phyloP scores from a whole-genome alignment of 1,140 invertebrate genomes.

The Brachionus rotundiformis region DNA sequence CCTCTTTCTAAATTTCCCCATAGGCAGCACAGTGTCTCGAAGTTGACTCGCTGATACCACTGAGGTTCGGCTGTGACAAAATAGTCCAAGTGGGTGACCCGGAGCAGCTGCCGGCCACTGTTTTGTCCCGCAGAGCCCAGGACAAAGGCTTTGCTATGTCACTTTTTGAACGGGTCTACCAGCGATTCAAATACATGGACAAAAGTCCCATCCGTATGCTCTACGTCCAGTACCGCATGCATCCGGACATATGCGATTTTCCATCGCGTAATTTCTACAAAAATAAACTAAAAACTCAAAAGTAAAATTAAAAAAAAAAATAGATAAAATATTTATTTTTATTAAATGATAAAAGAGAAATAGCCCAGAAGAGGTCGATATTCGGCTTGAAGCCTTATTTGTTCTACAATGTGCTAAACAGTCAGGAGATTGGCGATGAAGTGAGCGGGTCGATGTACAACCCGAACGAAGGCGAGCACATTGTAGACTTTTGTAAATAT shows the following conservation, averaged over 20 bases:
- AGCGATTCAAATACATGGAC: not conserved
- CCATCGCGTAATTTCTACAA: conserved; percentile 37
- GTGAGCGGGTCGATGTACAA: conserved; percentile 55
- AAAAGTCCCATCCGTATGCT: conserved; percentile 34
- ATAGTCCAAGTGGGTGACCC: conserved; percentile 46
- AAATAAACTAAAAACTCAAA: conserved; percentile 4
- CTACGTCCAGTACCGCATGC: conserved; percentile 38
- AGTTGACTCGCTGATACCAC: conserved; percentile 38
- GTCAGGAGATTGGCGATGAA: conserved; percentile 45
- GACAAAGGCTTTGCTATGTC: not conserved
- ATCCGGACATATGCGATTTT: conserved; percentile 32
- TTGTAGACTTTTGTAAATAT: conserved; percentile 55
- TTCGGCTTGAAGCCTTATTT: conserved; percentile 11
- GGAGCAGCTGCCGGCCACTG: conserved; percentile 44
- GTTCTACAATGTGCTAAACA: conserved; percentile 7
- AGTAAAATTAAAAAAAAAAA: not conserved
- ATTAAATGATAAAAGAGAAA: not conserved
- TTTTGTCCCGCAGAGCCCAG: not conserved
- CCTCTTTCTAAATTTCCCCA: not conserved
- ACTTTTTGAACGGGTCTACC: conserved; percentile 20
- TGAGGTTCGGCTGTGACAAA: not conserved
- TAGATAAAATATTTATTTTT: not conserved
- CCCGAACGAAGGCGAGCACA: conserved; percentile 57
- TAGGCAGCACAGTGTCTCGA: conserved; percentile 47
- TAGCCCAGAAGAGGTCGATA: not conserved